These are phyloP conservation scores for Drosophila tripunctata DNA, from an alignment of 2,888 invertebrate species.

Conservation along the genomic window DNA sequence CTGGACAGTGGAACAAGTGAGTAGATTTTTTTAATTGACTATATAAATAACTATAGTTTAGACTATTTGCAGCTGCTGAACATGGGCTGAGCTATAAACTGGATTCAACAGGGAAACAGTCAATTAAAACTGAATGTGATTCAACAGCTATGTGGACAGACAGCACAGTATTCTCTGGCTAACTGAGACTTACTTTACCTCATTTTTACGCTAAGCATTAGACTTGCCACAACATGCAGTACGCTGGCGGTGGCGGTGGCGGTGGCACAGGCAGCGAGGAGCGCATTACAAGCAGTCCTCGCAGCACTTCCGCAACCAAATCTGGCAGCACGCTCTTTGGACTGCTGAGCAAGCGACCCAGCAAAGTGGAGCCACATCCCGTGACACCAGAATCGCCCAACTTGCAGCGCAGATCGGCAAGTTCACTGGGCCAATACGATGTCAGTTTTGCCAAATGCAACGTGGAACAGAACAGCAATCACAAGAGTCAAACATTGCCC, in stretches of 20 bases:
- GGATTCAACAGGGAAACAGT: no score
- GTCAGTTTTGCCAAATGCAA: constrained; percentile 82
- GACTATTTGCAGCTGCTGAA: no score
- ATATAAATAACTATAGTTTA: no score
- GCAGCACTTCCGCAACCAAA: constrained; percentile 74
- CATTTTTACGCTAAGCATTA: neutral
- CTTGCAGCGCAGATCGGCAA: constrained; percentile 50
- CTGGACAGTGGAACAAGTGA: no score
- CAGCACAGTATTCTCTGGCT: constrained; percentile 11
- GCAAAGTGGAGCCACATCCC: constrained; percentile 84
- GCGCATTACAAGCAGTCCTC: constrained; percentile 74
- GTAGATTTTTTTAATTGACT: no score
- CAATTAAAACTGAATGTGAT: no score
- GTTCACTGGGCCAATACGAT: constrained; percentile 70
- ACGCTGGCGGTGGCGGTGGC: constrained; percentile 63
- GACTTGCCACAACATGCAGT: constrained; percentile 54
- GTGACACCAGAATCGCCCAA: constrained; percentile 62
- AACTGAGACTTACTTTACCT: neutral
- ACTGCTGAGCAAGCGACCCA: constrained; percentile 82
- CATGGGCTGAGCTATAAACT: no score
- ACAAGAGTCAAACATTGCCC: constrained; percentile 76
- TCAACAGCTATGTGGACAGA: constrained; percentile 16
- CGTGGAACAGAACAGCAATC: constrained; percentile 38
- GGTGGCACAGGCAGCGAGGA: constrained; percentile 73
- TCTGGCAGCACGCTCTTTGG: constrained; percentile 75